Conservation (phyloP, 2,797 vertebrate species). For the Mormyrops attenuatus region DNA sequence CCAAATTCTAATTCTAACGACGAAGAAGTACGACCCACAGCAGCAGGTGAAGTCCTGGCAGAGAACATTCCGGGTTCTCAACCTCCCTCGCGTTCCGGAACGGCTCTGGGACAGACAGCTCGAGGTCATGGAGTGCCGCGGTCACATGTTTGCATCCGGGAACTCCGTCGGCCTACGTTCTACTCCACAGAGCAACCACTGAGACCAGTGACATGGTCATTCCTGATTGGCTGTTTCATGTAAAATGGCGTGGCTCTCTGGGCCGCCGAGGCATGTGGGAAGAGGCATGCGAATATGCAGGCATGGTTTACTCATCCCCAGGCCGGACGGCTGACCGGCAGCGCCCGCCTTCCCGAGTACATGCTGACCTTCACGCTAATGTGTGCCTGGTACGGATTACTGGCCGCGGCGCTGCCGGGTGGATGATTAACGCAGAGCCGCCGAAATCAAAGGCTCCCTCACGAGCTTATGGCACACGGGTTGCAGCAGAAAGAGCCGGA, state of each 20-base stretch:
- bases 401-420: not conserved
- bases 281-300: not conserved
- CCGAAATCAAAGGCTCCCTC: conserved; percentile 7
- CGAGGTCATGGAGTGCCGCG: not conserved
- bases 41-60: not conserved
- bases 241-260: not conserved
- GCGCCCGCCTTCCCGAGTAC: not conserved
- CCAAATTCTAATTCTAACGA: not conserved
- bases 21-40: not conserved
- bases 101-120: not conserved
- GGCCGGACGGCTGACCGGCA: not conserved
- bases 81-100: not conserved
- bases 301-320: not conserved
- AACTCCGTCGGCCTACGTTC: not conserved
- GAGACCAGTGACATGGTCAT: not conserved
- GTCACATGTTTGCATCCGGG: not conserved
- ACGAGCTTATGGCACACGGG: not conserved
- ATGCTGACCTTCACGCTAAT: conserved; percentile 20
- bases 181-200: not conserved
- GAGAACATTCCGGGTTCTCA: not conserved
- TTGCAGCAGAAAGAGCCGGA: not conserved
- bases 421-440: conserved; percentile 20
- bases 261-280: not conserved
- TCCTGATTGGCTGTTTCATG: not conserved
- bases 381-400: conserved; percentile 9